Base-by-base conservation (phyloP, 2,113 vertebrate genomes). In the Zingel zingel region DNA sequence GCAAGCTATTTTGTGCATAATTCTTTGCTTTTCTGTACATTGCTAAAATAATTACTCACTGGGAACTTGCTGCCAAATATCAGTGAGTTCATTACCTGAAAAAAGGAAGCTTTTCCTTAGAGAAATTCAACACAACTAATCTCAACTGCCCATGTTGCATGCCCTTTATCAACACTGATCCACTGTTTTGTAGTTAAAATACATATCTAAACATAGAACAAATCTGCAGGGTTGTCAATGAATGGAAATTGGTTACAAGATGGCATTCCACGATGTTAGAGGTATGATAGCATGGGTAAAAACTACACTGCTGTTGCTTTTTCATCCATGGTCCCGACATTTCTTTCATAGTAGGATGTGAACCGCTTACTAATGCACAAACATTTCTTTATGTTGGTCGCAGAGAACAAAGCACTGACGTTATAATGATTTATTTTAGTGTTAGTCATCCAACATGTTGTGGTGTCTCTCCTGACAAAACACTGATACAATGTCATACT, bases 251-350 rank as follows among this genome's bases (percentile, higher is more conserved):
- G 76, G 80, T 79, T 74, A 48, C 18, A 68, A 58, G 48, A 75
- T 59, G 53, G 74, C 59, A 74, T 69, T 75, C 53, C 73, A 36
- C 18, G 30, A 69, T 48, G 47, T 53, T 79, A 39, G 63, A 56
- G 70, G 51, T 39, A 53, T 72, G 73, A 84, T 65, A 71, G 74
- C 43, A 72, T 72, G 84, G 14, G 71, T 67, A 77, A 91, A 87
- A 74, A 62, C 30, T 23, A 63, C 54, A 59, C 30, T n/a, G 50
- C 30, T 65, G 51, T 58, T 82, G 39, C 56, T 36, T 62, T 53
- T 70, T 66, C 19, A 18, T 48, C 53, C 33, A 36, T 23, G 33
- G n/a, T 64, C n/a, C 14, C 39, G 10, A 43, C 54, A 70, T 15
- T 48, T 21, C 43, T 33, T 58, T 56, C 5, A 43, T 13, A n/a